Evolutionary conservation across 2,113 vertebrate genomes (phyloP), one percentile per base, ranked within the genome.

Genomic region (Toxotes jaculatrix): DNA sequence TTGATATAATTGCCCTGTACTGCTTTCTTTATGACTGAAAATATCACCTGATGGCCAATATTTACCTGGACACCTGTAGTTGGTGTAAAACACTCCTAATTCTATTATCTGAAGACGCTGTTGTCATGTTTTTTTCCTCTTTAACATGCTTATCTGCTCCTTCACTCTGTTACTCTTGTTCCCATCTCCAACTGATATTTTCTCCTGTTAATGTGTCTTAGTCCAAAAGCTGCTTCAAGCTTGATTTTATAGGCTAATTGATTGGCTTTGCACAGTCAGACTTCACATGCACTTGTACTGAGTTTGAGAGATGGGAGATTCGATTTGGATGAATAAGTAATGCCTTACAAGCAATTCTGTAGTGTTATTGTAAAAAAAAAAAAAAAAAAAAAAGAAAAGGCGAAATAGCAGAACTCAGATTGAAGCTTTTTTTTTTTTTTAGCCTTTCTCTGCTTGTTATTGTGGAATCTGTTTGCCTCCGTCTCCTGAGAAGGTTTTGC

Each of bases 241-340:
- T 76, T 64, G 65, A 61, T 79, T 79, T 88, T 77, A 84, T 68
- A 13, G 75, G 56, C 72, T 23, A 86, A 89, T 82, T 82, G 64
- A 89, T 87, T 85, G 67, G 70, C 32, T 80, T 74, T 84, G 78
- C 59, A 0, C 65, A 42, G 83, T 69, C 40, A 81, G 74, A 69
- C 66, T 77, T 82, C 79, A 76, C 72, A 69, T 36, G 38, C 61
- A 67, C 77, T 79, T 76, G 38, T 77, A 40, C 77, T 49, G 45
- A 62, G 68, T 79, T 80, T 74, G 64, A 71, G 69, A 70, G 77
- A 77, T 73, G 53, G 53, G 51, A 43, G 32, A 71, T 84, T 77
- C 34, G 4, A 76, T 88, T 80, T 3, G 49, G 76, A 75, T 85
- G 66, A 89, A 81, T 88, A 85, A 85, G 67, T 80, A 72, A 86